These are phyloP conservation scores for Coremacera marginata DNA, from an alignment of 2,888 invertebrate genomes.

Conservation along the genomic window DNA sequence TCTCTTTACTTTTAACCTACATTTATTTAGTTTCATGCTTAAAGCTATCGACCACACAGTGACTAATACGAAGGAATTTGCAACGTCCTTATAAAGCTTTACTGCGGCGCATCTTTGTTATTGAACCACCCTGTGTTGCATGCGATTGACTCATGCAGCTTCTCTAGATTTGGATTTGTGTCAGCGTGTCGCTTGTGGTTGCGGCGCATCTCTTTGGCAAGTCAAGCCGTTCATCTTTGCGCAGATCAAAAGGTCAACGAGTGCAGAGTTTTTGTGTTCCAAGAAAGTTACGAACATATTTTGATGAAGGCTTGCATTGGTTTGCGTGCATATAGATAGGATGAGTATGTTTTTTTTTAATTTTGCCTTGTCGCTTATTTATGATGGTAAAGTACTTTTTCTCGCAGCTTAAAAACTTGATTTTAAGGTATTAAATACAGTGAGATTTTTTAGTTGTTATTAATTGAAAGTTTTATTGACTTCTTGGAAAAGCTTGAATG, in stretches of 20 bases:
- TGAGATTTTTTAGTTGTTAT: no score
- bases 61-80: background rate
- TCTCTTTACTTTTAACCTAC: conserved; percentile 5
- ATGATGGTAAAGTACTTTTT: no score
- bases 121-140: background rate
- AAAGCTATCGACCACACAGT: background rate
- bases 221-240: background rate
- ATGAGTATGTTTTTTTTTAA: no score
- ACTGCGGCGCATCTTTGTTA: no score
- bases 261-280: background rate
- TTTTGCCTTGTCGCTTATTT: no score
- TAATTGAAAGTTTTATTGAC: no score
- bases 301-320: background rate
- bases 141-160: background rate
- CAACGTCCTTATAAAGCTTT: no score
- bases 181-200: conserved; percentile 11
- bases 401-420: no score
- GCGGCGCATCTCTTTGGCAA: background rate
- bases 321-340: background rate
- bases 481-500: no score
- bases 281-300: conserved; percentile 6
- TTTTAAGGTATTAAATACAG: no score
- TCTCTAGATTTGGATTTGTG: background rate
- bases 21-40: conserved; percentile 1
- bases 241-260: conserved; percentile 18